Conservation (phyloP, 2,113 vertebrate genomes). For the Tetrax tetrax region DNA sequence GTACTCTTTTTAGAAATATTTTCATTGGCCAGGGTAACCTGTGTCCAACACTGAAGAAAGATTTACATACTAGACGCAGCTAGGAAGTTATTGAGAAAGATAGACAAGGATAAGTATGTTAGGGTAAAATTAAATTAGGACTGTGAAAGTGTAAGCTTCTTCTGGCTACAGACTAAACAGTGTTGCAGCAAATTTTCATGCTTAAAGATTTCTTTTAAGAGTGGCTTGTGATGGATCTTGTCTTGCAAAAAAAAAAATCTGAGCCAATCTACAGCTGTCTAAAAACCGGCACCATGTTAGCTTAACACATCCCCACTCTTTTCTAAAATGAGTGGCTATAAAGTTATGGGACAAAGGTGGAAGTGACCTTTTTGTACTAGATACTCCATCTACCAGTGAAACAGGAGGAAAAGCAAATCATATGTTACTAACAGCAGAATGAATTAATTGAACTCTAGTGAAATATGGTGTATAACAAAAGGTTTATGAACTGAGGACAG, state of each 20-base stretch:
- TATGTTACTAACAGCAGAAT: background rate
- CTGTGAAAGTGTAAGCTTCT: constrained; percentile 12
- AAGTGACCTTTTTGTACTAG: background rate
- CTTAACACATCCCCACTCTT: background rate
- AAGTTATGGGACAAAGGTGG: background rate
- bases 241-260: background rate
- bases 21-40: background rate
- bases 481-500: background rate
- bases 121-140: constrained; percentile 36
- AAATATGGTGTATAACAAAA: background rate
- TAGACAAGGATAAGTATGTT: constrained; percentile 8
- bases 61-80: background rate
- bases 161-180: constrained; percentile 2
- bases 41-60: background rate
- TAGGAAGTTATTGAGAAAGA: constrained; percentile 20
- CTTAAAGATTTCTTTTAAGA: background rate
- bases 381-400: background rate
- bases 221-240: background rate
- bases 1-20: background rate
- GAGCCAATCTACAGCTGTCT: background rate
- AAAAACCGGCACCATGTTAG: background rate
- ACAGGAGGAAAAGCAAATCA: background rate
- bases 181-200: background rate
- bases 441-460: constrained; percentile 1
- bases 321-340: background rate